Evolutionary conservation across 2,888 invertebrate species (phyloP), one percentile per base, ranked within the genome.

Genomic region (Aphodius sticticus): DNA sequence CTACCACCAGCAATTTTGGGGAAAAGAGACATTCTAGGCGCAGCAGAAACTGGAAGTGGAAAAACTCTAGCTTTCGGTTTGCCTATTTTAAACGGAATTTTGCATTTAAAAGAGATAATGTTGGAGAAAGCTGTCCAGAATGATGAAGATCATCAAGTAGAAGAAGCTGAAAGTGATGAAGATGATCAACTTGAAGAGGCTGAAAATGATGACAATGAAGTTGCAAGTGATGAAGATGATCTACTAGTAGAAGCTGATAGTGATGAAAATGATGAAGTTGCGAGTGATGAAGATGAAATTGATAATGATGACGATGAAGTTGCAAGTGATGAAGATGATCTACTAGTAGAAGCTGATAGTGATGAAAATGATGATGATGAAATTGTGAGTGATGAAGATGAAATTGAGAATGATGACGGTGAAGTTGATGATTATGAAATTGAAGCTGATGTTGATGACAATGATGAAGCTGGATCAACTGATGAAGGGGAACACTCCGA

Each of bases 31-130:
- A 96, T 99, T 83, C 89, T 99, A 0, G 99, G 99, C n/a, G 99
- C 99, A 78, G 99, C 99, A 2, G 98, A 99, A 91, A 99, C 99
- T 0, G 99, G 99, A 0, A 99, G 98, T 89, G 99, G 99, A 0
- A 99, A 99, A 91, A 99, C 99, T 0, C 90, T 99, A 77, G 99
- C 99, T 0, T 99, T 99, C 90, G 98, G 97, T 0, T 95, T 99
- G 80, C 99, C 99, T 9, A 94, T 99, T 70, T 89, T 99, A 79
- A 91, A 94, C 78, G 96, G 96, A 15, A 97, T 99, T 82, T 89
- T 98, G 84, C 92, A 94, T 85, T 86, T 85, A 26, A 87, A 87
- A 82, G 86, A 86, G 83, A 80, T 81, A 12, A 53, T 53, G 9
- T 77, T 74, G 6, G 15, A 74, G 6, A 6, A 76, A 16, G 38